These are phyloP conservation scores for Tridacna gigas DNA, from an alignment of 2,888 invertebrate genomes.

Conservation along the genomic window DNA sequence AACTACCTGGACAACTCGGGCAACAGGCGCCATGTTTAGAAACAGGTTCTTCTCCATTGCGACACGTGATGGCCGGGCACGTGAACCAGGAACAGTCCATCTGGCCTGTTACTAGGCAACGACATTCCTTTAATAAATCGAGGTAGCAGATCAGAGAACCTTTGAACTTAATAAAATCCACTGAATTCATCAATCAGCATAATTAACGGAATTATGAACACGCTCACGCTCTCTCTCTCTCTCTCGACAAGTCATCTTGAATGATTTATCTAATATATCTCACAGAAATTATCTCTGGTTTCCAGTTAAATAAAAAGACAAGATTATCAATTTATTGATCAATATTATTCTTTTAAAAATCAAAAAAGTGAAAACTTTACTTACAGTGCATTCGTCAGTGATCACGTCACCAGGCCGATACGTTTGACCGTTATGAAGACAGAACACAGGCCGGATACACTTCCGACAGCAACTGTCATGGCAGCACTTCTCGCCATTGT, in stretches of 20 bases:
- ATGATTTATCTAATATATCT: too few species aligned
- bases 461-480: neutral
- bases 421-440: neutral
- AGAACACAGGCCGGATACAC: neutral
- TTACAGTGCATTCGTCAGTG: neutral
- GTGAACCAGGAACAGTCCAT: slow-evolving; percentile 1
- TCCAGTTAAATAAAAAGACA: too few species aligned
- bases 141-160: neutral
- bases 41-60: neutral
- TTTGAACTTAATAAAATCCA: too few species aligned
- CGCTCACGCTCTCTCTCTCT: too few species aligned
- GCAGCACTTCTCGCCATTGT: neutral
- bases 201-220: too few species aligned
- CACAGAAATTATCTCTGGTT: too few species aligned
- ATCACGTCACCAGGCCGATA: neutral
- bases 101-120: neutral
- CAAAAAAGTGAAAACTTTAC: neutral
- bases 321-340: too few species aligned
- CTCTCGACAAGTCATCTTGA: too few species aligned
- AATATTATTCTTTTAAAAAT: too few species aligned
- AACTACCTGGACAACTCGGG: neutral
- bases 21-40: neutral
- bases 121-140: neutral
- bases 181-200: too few species aligned
- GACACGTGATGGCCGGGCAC: neutral